A percentile compares a stretch with the other conserved stretches of the same genome.
phyloP scores from a whole-genome alignment of 2,113 vertebrate species.

The Stegastes partitus region DNA sequence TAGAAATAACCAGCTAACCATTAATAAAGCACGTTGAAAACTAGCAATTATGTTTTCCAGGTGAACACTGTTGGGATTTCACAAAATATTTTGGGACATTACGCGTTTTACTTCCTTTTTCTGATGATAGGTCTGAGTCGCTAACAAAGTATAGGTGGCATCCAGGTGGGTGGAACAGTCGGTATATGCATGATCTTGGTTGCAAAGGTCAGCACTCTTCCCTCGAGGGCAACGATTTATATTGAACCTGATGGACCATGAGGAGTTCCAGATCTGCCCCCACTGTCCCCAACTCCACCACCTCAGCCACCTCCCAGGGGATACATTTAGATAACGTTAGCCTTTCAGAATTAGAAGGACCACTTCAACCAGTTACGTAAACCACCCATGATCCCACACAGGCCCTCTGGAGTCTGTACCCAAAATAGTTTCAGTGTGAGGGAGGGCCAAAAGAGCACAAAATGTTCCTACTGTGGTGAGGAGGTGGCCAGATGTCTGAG shows the following conservation, averaged over 20 bases:
- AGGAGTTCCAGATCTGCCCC: conserved; percentile 35
- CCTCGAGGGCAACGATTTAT: conserved; percentile 44
- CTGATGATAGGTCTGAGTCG: no score
- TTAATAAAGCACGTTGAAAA: no score
- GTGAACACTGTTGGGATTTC: no score
- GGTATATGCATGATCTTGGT: conserved; percentile 13
- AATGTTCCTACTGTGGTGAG: conserved; percentile 23
- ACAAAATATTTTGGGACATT: no score
- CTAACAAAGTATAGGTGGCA: not conserved
- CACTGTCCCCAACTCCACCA: not conserved
- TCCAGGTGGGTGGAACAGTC: conserved; percentile 8
- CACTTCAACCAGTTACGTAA: conserved; percentile 18
- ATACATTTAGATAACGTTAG: conserved; percentile 44
- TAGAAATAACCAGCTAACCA: no score
- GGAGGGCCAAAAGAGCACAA: conserved; percentile 6
- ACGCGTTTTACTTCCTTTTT: no score
- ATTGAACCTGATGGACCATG: conserved; percentile 73
- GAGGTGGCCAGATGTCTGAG: not conserved
- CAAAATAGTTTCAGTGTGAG: conserved; percentile 23
- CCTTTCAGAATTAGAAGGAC: conserved; percentile 30
- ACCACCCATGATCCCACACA: conserved; percentile 5
- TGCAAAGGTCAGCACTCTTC: conserved; percentile 65
- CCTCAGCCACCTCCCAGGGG: not conserved
- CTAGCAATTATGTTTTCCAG: no score
- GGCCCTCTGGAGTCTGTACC: conserved; percentile 28